Percentiles rank a stretch among this genome's conserved stretches.
Evolutionary conservation across 1,140 invertebrate species (phyloP).

Genomic region (Hylyphantes graminicola): DNA sequence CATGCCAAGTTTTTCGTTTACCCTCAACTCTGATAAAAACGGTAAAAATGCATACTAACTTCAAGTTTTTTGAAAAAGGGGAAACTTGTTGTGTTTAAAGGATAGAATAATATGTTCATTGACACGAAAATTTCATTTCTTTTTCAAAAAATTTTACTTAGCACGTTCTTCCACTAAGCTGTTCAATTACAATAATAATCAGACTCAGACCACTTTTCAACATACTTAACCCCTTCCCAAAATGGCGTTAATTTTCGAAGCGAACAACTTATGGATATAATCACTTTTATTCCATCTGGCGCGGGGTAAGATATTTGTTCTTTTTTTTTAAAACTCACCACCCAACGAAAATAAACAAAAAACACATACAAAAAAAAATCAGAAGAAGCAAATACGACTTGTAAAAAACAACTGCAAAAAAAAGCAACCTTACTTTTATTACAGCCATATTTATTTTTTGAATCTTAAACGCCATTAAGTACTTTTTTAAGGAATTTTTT

Average conservation of each 20-base stretch:
- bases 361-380: slow-evolving; percentile 1
- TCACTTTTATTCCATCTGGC: slow-evolving; percentile 51
- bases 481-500: slow-evolving; percentile 28
- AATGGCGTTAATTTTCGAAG: slow-evolving; percentile 47
- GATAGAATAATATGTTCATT: no score
- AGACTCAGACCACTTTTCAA: slow-evolving; percentile 8
- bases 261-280: slow-evolving; percentile 55
- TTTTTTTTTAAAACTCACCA: background rate
- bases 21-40: no score
- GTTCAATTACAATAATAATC: no score
- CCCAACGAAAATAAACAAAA: slow-evolving; percentile 26
- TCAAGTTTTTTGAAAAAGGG: no score
- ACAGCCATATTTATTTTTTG: slow-evolving; percentile 49
- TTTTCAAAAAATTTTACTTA: no score
- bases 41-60: no score
- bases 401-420: slow-evolving; percentile 27
- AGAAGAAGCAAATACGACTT: slow-evolving; percentile 17
- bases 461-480: slow-evolving; percentile 45
- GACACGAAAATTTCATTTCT: no score
- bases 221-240: background rate
- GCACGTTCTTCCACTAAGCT: no score
- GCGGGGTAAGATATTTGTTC: slow-evolving; percentile 4
- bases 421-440: slow-evolving; percentile 52
- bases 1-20: no score
- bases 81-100: no score